A percentile compares a stretch with the other conserved stretches of the same genome.
These are phyloP conservation scores for Gobio gobio DNA, from an alignment of 2,113 vertebrate genomes.

Conservation along the genomic window DNA sequence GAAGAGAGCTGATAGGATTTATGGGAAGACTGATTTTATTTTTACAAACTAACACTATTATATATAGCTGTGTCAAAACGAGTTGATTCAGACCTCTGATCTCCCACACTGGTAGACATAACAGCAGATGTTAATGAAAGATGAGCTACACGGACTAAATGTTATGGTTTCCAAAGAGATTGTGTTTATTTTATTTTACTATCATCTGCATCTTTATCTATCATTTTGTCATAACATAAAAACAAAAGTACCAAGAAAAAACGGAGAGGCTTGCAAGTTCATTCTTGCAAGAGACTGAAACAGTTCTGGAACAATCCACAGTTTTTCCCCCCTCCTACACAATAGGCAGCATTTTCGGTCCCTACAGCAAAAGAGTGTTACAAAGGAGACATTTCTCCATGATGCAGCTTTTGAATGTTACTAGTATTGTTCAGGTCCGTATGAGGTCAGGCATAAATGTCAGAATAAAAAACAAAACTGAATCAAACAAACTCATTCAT, in stretches of 20 bases:
- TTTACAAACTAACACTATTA: slow-evolving; percentile 21
- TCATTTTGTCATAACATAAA: slow-evolving; percentile 25
- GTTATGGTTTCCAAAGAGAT: slow-evolving; percentile 16
- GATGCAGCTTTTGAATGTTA: slow-evolving; percentile 31
- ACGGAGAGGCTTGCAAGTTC: neutral
- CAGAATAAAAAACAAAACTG: slow-evolving; percentile 54
- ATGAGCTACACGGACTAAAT: slow-evolving; percentile 1
- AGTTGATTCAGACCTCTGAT: slow-evolving; percentile 34
- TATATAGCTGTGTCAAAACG: slow-evolving; percentile 32
- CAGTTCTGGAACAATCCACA: neutral
- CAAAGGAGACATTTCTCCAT: too few species aligned
- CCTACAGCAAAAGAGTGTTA: neutral
- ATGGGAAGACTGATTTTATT: slow-evolving; percentile 19
- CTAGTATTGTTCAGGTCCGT: slow-evolving; percentile 28
- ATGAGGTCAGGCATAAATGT: slow-evolving; percentile 47
- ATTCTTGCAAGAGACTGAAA: neutral
- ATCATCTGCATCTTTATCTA: slow-evolving; percentile 18
- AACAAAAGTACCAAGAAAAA: slow-evolving; percentile 7
- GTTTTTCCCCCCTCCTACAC: neutral
- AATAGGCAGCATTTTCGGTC: neutral
- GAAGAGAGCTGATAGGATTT: slow-evolving; percentile 25
- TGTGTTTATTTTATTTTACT: slow-evolving; percentile 10
- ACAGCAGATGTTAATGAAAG: slow-evolving; percentile 25
- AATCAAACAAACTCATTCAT: slow-evolving; percentile 24
- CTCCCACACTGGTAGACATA: slow-evolving; percentile 24